Evolutionary conservation across 2,797 vertebrate species (phyloP).

Genomic region (Mormyrops attenuatus): DNA sequence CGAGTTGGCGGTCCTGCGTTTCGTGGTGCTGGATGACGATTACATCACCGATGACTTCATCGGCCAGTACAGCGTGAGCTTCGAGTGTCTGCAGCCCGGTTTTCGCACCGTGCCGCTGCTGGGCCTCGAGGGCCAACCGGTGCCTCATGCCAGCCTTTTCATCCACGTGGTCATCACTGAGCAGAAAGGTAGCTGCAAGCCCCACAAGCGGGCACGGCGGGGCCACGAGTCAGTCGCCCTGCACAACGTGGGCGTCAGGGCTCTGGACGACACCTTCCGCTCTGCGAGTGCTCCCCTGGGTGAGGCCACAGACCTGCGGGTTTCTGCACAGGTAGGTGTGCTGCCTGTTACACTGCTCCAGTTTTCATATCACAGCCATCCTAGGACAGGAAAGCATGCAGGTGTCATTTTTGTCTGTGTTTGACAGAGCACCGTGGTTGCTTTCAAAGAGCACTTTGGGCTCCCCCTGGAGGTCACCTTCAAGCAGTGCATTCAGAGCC

Average conservation of each 20-base stretch:
- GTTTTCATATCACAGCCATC: not conserved
- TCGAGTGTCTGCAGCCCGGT: slow-evolving; percentile 88
- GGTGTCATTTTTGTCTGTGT: not conserved
- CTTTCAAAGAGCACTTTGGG: slow-evolving; percentile 90
- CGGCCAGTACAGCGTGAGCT: slow-evolving; percentile 84
- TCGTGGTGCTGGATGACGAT: slow-evolving; percentile 90
- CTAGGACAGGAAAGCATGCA: not conserved
- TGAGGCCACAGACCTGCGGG: slow-evolving; percentile 87
- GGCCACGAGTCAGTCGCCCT: slow-evolving; percentile 82
- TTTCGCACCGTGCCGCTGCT: slow-evolving; percentile 88
- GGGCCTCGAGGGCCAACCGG: slow-evolving; percentile 76
- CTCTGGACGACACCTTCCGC: slow-evolving; percentile 84
- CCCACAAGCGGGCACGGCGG: slow-evolving; percentile 78
- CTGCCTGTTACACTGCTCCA: not conserved
- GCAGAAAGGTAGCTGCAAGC: slow-evolving; percentile 80
- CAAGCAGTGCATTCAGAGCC: slow-evolving; percentile 91
- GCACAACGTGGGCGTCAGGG: slow-evolving; percentile 79
- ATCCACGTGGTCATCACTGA: slow-evolving; percentile 88
- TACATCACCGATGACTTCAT: slow-evolving; percentile 99
- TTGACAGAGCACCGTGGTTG: slow-evolving; percentile 74
- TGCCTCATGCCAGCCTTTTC: slow-evolving; percentile 85
- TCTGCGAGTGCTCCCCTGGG: slow-evolving; percentile 69
- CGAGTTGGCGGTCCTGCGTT: slow-evolving; percentile 88
- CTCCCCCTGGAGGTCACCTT: slow-evolving; percentile 85
- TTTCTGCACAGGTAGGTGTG: slow-evolving; percentile 80